Evolutionary conservation across 1,140 invertebrate species (phyloP).

Genomic region (Nephotettix cincticeps): DNA sequence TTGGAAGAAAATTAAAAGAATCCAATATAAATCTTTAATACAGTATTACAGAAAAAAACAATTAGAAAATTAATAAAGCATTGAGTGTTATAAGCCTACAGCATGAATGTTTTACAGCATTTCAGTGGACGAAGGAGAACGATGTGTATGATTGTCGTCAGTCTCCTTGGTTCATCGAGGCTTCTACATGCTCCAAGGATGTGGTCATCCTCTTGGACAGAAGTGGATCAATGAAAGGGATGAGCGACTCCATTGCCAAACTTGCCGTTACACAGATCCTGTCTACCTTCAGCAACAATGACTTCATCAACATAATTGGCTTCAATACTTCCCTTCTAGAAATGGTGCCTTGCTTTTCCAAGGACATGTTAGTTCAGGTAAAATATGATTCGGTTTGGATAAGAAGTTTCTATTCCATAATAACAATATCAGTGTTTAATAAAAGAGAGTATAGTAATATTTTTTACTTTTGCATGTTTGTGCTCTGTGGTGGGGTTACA

Average conservation of each 20-base stretch:
- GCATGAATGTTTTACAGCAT: conserved; percentile 55
- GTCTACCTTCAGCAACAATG: conserved; percentile 96
- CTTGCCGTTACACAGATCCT: conserved; percentile 83
- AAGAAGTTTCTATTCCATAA: too few species aligned
- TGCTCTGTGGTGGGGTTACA: too few species aligned
- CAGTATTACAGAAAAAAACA: neutral
- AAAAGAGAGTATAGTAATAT: too few species aligned
- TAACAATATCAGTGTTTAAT: too few species aligned
- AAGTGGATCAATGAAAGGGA: conserved; percentile 93
- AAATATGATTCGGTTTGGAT: too few species aligned
- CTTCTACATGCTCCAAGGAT: conserved; percentile 96
- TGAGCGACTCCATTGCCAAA: conserved; percentile 72
- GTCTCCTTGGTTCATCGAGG: conserved; percentile 93
- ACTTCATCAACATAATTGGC: conserved; percentile 91
- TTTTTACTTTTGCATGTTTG: too few species aligned
- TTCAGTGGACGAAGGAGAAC: conserved; percentile 53
- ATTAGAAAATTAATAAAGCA: neutral
- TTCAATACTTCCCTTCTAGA: conserved; percentile 62
- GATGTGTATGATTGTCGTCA: conserved; percentile 84
- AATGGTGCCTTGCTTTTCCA: conserved; percentile 76
- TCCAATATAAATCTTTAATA: neutral
- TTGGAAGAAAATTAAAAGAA: neutral
- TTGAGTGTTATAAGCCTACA: neutral
- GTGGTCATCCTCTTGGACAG: conserved; percentile 91
- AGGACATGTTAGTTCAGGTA: conserved; percentile 69